Conservation (phyloP, 23 tunicate genomes). For the Phallusia fumigata region DNA sequence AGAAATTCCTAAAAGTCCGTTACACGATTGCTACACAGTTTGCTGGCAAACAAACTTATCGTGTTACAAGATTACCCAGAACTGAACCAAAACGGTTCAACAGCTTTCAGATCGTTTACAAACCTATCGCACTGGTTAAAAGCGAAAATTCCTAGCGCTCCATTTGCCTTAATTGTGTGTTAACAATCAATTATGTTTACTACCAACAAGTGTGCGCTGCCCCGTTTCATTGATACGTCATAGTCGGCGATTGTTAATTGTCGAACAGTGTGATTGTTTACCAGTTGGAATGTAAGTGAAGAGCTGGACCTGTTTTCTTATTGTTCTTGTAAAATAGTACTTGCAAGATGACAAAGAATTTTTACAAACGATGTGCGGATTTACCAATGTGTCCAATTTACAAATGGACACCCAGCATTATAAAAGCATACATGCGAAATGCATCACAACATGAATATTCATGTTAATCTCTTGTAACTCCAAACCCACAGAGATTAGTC, state of each 20-base stretch:
- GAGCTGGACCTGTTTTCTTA: too few relatives aligned
- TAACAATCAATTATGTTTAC: background rate
- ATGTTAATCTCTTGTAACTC: too few relatives aligned
- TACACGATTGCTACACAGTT: background rate
- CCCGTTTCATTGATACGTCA: background rate
- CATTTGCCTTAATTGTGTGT: background rate
- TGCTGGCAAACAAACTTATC: slow-evolving; percentile 5
- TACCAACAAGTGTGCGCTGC: background rate
- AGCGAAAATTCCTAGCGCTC: background rate
- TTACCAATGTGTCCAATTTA: too few relatives aligned
- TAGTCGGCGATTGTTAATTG: background rate
- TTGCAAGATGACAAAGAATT: too few relatives aligned
- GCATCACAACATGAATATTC: too few relatives aligned
- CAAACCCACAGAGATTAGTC: too few relatives aligned
- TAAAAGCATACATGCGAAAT: too few relatives aligned
- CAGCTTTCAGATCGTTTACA: background rate
- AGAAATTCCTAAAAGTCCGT: slow-evolving; percentile 7
- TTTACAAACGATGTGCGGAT: too few relatives aligned
- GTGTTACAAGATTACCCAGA: background rate
- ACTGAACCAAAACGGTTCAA: background rate
- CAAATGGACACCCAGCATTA: too few relatives aligned
- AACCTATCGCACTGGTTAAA: background rate
- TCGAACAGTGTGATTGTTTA: background rate
- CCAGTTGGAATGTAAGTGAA: too few relatives aligned
- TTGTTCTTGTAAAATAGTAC: too few relatives aligned